phyloP scores from a whole-genome alignment of 2,888 invertebrate species.

The Himalopsyche tibetana region DNA sequence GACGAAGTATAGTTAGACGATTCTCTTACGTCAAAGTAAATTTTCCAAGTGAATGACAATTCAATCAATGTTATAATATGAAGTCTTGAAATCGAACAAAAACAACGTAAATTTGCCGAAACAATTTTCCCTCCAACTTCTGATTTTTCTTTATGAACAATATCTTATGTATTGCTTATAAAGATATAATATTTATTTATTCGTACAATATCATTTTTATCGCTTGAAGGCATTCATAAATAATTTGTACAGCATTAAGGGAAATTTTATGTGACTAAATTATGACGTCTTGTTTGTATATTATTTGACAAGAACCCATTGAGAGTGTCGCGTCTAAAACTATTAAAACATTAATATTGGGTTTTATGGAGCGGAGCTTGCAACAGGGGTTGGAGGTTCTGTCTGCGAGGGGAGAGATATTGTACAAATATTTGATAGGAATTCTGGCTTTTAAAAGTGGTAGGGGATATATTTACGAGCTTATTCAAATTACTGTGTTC shows the following conservation, averaged over 20 bases:
- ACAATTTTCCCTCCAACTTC: too few species aligned
- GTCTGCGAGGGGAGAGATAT: conserved; percentile 48
- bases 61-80: too few species aligned
- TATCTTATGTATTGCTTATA: too few species aligned
- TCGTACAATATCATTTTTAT: not conserved
- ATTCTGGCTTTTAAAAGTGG: not conserved
- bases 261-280: conserved; percentile 16
- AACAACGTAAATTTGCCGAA: too few species aligned
- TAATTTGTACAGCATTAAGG: conserved; percentile 14
- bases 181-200: not conserved
- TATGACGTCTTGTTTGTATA: conserved; percentile 30
- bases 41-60: too few species aligned
- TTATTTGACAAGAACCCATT: conserved; percentile 35
- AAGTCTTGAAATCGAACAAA: too few species aligned
- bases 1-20: too few species aligned
- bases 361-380: conserved; percentile 60
- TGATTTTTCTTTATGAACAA: too few species aligned
- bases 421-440: conserved; percentile 1
- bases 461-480: not conserved
- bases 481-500: too few species aligned
- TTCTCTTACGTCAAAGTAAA: too few species aligned
- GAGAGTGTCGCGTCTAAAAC: conserved; percentile 58
- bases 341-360: conserved; percentile 62
- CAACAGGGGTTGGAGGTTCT: conserved; percentile 42
- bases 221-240: not conserved